Evolutionary conservation across 2,797 vertebrate genomes (phyloP), one percentile per base, ranked within the genome.

Genomic region (Rallus crepitans): DNA sequence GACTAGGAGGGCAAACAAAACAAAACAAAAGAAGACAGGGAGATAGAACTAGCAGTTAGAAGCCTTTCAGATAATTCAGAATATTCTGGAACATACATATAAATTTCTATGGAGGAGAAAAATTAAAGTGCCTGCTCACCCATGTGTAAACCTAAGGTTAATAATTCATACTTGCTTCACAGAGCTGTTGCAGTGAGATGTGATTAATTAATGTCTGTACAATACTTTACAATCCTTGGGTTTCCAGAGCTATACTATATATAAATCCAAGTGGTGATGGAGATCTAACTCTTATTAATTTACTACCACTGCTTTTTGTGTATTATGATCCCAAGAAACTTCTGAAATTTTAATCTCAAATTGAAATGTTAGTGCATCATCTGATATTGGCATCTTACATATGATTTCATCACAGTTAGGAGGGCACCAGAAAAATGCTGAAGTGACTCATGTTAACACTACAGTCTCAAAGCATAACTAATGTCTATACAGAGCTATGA

Each of bases 331-430:
- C 88, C 37, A 72, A 4, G 1, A 81, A 91, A 63, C 12, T 39
- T 91, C 47, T 65, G 37, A 72, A 94, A 81, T 93, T 89, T 97
- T 96, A 87, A 76, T 82, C 75, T 91, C 55, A 92, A 89, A 87
- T 20, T 78, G 31, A 94, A 96, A 90, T 57, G 30, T 66, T 94
- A 85, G 75, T 77, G 61, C 6, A 15, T 89, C 63, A 53, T 94
- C 79, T 2, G 2, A 53, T 73, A 53, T 87, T 90, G 75, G 12
- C 27, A 56, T 61, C 39, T 97, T 81, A 81, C 45, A 28, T 80
- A 33, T 33, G 39, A 53, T 77, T 91, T 89, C 33, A 27, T 64
- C 45, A 69, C 18, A 73, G 4, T 37, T 71, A 39, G 13, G 33
- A 71, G 15, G 21, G 18, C 19, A 93, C 37, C n/a, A 52, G 61